phyloP scores from a whole-genome alignment of 2,888 invertebrate species.

The Thysanoteuthis rhombus region DNA sequence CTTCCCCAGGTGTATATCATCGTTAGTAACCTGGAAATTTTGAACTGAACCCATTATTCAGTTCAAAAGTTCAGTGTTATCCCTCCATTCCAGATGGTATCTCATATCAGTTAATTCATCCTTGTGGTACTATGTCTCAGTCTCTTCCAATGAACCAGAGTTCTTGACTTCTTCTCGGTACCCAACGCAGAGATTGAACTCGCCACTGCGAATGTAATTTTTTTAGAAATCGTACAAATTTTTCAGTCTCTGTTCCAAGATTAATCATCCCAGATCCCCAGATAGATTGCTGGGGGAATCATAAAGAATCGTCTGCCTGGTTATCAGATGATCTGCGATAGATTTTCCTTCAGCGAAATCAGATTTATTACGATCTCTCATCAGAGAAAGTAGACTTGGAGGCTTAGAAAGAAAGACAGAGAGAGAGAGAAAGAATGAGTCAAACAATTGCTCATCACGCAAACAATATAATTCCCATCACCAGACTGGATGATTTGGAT shows the following conservation, averaged over 20 bases:
- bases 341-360: neutral
- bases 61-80: too few species aligned
- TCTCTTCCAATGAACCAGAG: too few species aligned
- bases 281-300: neutral
- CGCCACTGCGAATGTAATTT: too few species aligned
- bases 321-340: neutral
- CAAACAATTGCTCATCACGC: neutral
- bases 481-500: neutral
- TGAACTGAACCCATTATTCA: too few species aligned
- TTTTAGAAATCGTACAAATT: neutral
- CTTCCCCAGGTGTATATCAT: too few species aligned
- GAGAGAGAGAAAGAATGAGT: neutral
- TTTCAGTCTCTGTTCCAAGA: neutral
- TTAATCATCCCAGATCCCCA: neutral
- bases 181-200: too few species aligned
- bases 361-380: neutral
- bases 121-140: too few species aligned
- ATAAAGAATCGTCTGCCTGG: neutral
- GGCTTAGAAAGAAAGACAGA: neutral
- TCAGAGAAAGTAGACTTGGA: neutral
- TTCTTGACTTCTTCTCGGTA: too few species aligned
- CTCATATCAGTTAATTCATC: too few species aligned
- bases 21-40: too few species aligned
- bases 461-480: neutral
- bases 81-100: too few species aligned